Evolutionary conservation across 23 tunicate genomes (phyloP).

Genomic region (Phallusia fumigata): DNA sequence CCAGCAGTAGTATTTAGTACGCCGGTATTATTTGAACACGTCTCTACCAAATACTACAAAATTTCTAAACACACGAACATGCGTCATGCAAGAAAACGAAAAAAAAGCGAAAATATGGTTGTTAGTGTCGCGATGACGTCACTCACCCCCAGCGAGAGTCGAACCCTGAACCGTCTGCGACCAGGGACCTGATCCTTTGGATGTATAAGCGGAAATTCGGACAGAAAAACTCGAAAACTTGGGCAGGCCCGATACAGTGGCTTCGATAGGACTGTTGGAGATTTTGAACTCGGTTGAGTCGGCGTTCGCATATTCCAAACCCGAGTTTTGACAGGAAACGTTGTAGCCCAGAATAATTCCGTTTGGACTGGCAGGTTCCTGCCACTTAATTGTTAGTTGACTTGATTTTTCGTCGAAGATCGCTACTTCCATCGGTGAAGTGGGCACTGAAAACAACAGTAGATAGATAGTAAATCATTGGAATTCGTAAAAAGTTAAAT

Average conservation of each 20-base stretch:
- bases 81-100: neutral
- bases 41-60: neutral
- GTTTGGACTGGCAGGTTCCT: constrained; percentile 46
- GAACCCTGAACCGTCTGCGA: neutral
- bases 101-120: neutral
- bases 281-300: neutral
- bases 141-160: constrained; percentile 22
- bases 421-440: neutral
- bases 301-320: neutral
- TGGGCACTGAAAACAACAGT: neutral
- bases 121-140: neutral
- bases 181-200: constrained; percentile 25
- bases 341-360: constrained; percentile 40
- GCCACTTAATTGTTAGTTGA: constrained; percentile 43
- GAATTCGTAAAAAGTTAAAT: too few relatives aligned
- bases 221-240: neutral
- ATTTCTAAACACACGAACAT: neutral
- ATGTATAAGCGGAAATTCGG: constrained; percentile 23
- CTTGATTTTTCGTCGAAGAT: constrained; percentile 6
- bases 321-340: neutral
- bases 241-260: neutral
- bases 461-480: too few relatives aligned
- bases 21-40: too few relatives aligned
- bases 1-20: too few relatives aligned
- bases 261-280: neutral